Evolutionary conservation across 2,888 invertebrate genomes (phyloP).

Genomic region (Drosophila antonietae): DNA sequence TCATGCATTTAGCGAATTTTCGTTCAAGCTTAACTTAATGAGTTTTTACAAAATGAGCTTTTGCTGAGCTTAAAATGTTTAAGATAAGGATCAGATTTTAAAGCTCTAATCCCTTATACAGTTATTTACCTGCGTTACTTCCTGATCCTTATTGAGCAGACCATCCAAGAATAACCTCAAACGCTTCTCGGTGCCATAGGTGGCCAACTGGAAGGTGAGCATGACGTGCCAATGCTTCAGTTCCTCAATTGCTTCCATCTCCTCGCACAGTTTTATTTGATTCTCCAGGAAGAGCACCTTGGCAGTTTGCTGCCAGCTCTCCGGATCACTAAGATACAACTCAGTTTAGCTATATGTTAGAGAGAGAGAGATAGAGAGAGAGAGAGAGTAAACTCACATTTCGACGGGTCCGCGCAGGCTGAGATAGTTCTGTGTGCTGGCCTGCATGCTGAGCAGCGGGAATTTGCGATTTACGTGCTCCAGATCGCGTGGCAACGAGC

Average conservation of each 20-base stretch:
- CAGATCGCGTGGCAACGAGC: slow-evolving; percentile 83
- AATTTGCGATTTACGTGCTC: slow-evolving; percentile 81
- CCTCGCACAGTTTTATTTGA: slow-evolving; percentile 84
- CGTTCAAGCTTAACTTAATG: background rate
- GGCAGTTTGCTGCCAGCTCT: slow-evolving; percentile 83
- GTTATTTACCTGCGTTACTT: slow-evolving; percentile 81
- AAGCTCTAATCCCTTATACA: background rate
- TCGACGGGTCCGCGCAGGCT: slow-evolving; percentile 66
- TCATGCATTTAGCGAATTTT: background rate
- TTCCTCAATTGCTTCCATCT: slow-evolving; percentile 82
- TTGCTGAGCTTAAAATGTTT: too few species aligned
- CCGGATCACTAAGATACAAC: slow-evolving; percentile 63
- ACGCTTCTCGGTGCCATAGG: slow-evolving; percentile 81
- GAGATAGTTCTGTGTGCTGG: slow-evolving; percentile 79
- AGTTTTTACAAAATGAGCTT: too few species aligned
- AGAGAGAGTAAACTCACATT: slow-evolving; percentile 49
- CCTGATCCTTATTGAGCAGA: slow-evolving; percentile 85
- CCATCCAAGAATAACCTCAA: slow-evolving; percentile 82
- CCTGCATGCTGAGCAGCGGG: slow-evolving; percentile 83
- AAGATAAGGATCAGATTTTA: too few species aligned
- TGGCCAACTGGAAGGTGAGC: slow-evolving; percentile 83
- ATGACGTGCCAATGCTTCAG: slow-evolving; percentile 84
- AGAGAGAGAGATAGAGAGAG: background rate
- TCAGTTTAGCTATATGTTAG: background rate
- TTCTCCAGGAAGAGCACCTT: slow-evolving; percentile 84